Conservation (phyloP, 2,797 vertebrate genomes). For the Alcedo quadribrachys region DNA sequence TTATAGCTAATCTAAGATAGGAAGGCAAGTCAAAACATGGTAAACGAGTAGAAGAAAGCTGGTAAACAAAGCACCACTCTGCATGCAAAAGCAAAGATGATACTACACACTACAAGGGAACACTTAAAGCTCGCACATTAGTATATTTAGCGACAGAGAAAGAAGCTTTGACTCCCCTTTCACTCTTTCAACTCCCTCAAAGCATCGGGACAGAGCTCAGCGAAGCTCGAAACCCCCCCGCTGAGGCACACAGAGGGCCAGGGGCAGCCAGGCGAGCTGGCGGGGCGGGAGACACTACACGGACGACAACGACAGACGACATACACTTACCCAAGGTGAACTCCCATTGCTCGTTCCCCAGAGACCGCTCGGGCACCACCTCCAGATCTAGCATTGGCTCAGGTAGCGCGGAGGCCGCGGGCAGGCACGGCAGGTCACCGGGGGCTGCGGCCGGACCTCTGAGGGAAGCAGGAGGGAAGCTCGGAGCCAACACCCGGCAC, state of each 20-base stretch:
- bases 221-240: background rate
- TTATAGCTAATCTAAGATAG: background rate
- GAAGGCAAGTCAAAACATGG: background rate
- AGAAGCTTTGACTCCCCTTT: background rate
- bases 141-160: background rate
- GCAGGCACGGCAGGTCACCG: constrained; percentile 36
- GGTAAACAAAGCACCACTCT: background rate
- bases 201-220: fast-evolving
- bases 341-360: constrained; percentile 99
- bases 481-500: background rate
- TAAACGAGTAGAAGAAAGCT: background rate
- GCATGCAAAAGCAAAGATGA: background rate
- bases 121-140: fast-evolving
- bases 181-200: background rate
- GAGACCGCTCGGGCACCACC: constrained; percentile 98
- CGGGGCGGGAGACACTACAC: too few relatives aligned
- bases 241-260: background rate
- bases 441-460: constrained; percentile 28
- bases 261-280: background rate
- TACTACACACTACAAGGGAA: fast-evolving
- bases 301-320: too few relatives aligned
- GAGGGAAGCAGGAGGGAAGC: background rate
- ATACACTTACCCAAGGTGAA: constrained; percentile 88
- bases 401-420: constrained; percentile 64
- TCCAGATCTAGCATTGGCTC: constrained; percentile 99